phyloP scores from a whole-genome alignment of 1,140 invertebrate genomes.

The Luehdorfia chinensis region DNA sequence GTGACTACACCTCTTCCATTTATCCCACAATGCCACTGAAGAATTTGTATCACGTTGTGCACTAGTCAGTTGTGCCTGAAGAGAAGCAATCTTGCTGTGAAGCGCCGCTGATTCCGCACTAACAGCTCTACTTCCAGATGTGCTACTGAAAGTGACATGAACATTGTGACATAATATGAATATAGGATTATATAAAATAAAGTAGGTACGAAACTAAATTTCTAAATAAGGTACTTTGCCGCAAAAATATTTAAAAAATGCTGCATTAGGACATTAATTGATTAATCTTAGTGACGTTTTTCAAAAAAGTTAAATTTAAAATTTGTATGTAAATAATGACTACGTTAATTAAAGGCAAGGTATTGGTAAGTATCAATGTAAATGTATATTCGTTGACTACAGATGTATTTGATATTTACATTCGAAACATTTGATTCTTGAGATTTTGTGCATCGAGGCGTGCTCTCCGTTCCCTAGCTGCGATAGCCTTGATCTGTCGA shows the following conservation, averaged over 20 bases:
- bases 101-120: conserved; percentile 51
- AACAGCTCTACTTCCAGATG: conserved; percentile 48
- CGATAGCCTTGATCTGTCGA: conserved; percentile 64
- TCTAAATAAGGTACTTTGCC: no score
- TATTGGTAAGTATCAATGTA: no score
- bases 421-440: conserved; percentile 66
- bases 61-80: conserved; percentile 54
- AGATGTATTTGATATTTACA: no score
- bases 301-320: no score
- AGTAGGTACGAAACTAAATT: no score
- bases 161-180: conserved; percentile 24
- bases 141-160: conserved; percentile 40
- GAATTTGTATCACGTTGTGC: conserved; percentile 52
- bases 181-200: conserved; percentile 37
- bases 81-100: conserved; percentile 53
- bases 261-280: no score
- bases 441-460: conserved; percentile 67
- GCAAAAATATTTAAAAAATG: no score
- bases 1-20: conserved; percentile 75
- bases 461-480: conserved; percentile 57
- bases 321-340: no score
- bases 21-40: conserved; percentile 67
- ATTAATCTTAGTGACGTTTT: no score
- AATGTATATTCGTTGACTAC: no score
- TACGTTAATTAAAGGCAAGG: no score